Evolutionary conservation across 1,140 invertebrate species (phyloP), one percentile per base, ranked within the genome.

Genomic region (Leguminivora glycinivorella): DNA sequence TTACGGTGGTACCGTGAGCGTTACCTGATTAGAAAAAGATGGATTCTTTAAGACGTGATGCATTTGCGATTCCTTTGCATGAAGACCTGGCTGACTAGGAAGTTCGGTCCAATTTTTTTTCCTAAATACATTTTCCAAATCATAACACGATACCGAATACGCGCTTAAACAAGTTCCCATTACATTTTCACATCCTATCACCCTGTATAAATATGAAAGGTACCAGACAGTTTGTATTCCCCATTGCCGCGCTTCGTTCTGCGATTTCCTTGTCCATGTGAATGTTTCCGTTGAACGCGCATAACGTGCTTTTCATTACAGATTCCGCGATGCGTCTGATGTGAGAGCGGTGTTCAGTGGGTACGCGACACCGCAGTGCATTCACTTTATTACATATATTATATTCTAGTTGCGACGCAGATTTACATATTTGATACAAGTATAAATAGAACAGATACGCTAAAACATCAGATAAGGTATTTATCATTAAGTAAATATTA

Each of bases 301-400:
- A 40, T 67, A 69, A 74, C 47, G 58, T 47, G 38, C 24, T 26
- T 56, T 66, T 73, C 24, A 71, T 74, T 74, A 58, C 43, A 38
- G 22, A 75, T 72, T 75, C 68, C 40, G 66, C 66, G 56, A 47
- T 25, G 70, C 19, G n/a, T 22, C 38, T 67, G 38, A 60, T 68
- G 66, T 74, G 72, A 68, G 67, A 75, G 72, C 74, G 77, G 74
- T 77, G 67, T 71, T 72, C 70, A 75, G 80, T 78, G 76, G 80
- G 69, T 70, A 24, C 73, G 70, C 68, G 75, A 69, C 77, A 74
- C 69, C 70, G 58, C 60, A 74, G 74, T 0, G 4, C 40, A 1
- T 43, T n/a, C n/a, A 43, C n/a, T n/a, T 43, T 17, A 43, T 43
- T 43, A 43, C 17, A 38, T 38, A n/a, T 17, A n/a, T 12, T 43